A percentile compares a stretch with the other conserved stretches of the same genome.
These are phyloP conservation scores for Xestia xanthographa DNA, from an alignment of 2,888 invertebrate genomes.

Conservation along the genomic window DNA sequence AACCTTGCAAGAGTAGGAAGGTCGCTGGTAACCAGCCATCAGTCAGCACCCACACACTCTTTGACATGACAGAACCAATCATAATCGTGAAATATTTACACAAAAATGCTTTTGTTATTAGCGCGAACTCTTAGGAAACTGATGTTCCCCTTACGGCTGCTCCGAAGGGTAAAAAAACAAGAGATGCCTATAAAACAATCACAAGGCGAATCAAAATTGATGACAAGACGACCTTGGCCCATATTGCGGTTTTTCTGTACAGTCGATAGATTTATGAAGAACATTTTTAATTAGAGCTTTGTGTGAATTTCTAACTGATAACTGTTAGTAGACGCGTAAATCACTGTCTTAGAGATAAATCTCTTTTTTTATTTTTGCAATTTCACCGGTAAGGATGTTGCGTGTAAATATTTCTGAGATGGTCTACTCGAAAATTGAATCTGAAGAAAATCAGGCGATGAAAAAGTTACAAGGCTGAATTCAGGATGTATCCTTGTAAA, in stretches of 20 bases:
- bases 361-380: constrained; percentile 38
- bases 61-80: constrained; percentile 54
- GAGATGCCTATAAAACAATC: constrained; percentile 71
- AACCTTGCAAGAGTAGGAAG: constrained; percentile 47
- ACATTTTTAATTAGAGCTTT: constrained; percentile 60
- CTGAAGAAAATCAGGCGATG: background rate
- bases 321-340: constrained; percentile 51
- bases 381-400: constrained; percentile 25
- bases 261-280: constrained; percentile 64
- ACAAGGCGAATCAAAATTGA: constrained; percentile 76
- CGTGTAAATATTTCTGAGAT: constrained; percentile 24
- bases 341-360: constrained; percentile 43
- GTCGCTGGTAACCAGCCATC: constrained; percentile 45
- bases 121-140: constrained; percentile 11
- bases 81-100: constrained; percentile 56
- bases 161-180: constrained; percentile 61
- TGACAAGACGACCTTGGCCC: constrained; percentile 75
- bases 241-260: constrained; percentile 68
- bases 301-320: constrained; percentile 46
- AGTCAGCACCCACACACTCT: constrained; percentile 49
- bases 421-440: constrained; percentile 6
- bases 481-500: background rate
- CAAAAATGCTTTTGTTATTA: constrained; percentile 52
- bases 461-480: constrained; percentile 7
- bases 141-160: constrained; percentile 36